Evolutionary conservation across 2,797 vertebrate species (phyloP), one percentile per base, ranked within the genome.

Genomic region (Neomorphus geoffroyi): DNA sequence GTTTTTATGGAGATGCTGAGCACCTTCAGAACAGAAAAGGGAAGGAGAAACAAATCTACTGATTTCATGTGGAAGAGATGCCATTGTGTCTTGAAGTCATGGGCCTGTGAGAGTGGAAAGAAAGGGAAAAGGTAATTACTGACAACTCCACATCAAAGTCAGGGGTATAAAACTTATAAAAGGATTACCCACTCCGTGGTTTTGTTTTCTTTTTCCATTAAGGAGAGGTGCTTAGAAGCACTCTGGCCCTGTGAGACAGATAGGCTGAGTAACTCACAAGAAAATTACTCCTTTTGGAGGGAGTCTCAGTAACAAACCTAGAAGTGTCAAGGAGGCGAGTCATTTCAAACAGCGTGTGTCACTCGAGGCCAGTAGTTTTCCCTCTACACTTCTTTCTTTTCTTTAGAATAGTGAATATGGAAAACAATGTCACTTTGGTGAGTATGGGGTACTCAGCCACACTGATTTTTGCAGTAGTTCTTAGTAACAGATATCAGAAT

Each of bases 101-200:
- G 39, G 56, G 48, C 28, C 51, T 45, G 56, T 57, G 81, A 94
- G 86, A 87, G n/a, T 13, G 45, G 88, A 90, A 92, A 71, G 73
- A 85, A 80, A 94, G 24, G n/a, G 50, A 53, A 53, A 90, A 70
- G 48, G 70, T 70, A 90, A 92, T 92, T 90, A 80, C 53, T 51
- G 82, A 71, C 64, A 74, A 19, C 16, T 8, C 30, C 73, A 82
- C 83, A 92, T 92, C 87, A 86, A 95, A 95, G 91, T 35, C 82
- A 67, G 56, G 64, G 71, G 53, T 93, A 85, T 88, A 95, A 92
- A 84, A 69, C 56, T 92, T 72, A 32, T 50, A 88, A 96, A 95
- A 80, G 53, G 78, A 90, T 87, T 87, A 84, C n/a, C 22, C 32
- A 43, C 51, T 79, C 18, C 4, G 37, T 21, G 18, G 18, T 33